A percentile compares a stretch with the other conserved stretches of the same genome.
phyloP scores from a whole-genome alignment of 2,113 vertebrate species.

The Scolopax mira region DNA sequence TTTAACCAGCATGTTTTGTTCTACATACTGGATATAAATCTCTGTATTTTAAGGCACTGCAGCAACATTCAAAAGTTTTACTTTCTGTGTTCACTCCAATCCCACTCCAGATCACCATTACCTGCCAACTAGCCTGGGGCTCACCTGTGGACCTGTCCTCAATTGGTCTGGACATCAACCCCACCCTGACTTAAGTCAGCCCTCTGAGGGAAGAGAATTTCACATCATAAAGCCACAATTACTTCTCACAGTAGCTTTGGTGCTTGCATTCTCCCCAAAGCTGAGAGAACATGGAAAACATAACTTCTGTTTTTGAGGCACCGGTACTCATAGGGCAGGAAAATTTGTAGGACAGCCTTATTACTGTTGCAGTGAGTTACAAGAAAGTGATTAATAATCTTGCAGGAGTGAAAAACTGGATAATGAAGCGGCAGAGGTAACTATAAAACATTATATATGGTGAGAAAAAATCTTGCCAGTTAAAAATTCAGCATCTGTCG shows the following conservation, averaged over 20 bases:
- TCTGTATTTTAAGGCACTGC: not conserved
- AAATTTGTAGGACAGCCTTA: not conserved
- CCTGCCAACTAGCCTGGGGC: not conserved
- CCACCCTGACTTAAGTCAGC: not conserved
- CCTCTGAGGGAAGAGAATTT: not conserved
- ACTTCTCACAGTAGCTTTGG: not conserved
- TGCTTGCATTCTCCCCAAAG: not conserved
- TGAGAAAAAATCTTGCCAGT: fast-evolving
- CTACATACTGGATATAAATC: not conserved
- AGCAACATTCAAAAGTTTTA: not conserved
- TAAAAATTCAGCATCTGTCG: not conserved
- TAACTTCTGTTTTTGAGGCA: not conserved
- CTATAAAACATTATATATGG: not conserved
- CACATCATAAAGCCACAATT: not conserved
- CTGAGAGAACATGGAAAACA: not conserved
- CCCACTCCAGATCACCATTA: not conserved
- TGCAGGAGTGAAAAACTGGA: not conserved
- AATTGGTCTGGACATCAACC: fast-evolving
- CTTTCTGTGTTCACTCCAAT: not conserved
- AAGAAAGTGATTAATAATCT: not conserved
- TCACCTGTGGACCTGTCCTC: not conserved
- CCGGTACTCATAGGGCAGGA: fast-evolving
- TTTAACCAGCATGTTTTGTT: not conserved
- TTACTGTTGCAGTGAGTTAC: not conserved
- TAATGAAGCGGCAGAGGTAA: not conserved